Conservation (phyloP, 2,113 vertebrate genomes). For the Gobius niger region DNA sequence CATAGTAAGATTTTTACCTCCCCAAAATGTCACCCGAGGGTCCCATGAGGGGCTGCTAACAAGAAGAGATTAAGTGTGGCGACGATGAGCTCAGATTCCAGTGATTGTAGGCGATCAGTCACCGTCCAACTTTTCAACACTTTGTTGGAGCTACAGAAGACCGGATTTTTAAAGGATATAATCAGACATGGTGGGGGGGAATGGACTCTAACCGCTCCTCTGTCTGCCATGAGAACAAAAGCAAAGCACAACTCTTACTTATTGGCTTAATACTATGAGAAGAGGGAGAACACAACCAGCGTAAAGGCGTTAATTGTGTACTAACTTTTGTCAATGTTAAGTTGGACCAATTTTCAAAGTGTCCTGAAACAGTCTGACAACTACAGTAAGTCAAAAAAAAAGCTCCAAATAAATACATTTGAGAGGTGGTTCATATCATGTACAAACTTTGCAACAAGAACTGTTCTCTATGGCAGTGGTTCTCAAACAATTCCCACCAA, state of each 20-base stretch:
- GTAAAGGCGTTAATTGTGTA: no score
- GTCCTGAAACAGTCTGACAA: no score
- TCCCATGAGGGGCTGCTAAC: slow-evolving; percentile 76
- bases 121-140: slow-evolving; percentile 48
- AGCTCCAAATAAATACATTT: no score
- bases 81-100: slow-evolving; percentile 45
- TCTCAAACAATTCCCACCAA: no score
- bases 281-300: neutral
- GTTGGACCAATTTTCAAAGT: no score
- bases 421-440: no score
- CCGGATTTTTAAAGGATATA: neutral
- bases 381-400: no score
- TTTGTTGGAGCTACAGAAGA: slow-evolving; percentile 8
- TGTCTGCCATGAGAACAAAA: neutral
- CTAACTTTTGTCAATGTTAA: no score
- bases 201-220: neutral
- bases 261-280: neutral
- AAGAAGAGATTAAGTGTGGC: slow-evolving; percentile 58
- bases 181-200: neutral
- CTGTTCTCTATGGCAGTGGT: no score
- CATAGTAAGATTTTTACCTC: slow-evolving; percentile 86
- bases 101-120: slow-evolving; percentile 41
- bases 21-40: slow-evolving; percentile 84
- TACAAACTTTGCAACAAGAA: no score
- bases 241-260: neutral